Evolutionary conservation across 2,888 invertebrate species (phyloP).

Genomic region (Eubasilissa splendida): DNA sequence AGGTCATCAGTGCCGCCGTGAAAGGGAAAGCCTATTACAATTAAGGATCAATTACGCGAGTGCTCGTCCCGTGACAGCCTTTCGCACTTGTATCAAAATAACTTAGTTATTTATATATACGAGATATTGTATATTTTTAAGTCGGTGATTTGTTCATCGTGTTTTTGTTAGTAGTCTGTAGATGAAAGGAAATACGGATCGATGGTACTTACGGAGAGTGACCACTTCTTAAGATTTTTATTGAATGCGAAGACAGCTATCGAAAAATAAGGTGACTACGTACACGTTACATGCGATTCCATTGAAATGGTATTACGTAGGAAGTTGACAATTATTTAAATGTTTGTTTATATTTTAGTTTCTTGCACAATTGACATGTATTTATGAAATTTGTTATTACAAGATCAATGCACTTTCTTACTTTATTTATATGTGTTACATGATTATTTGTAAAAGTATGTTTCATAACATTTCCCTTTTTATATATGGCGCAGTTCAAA

Average conservation of each 20-base stretch:
- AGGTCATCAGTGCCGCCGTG: slow-evolving; percentile 66
- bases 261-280: not conserved
- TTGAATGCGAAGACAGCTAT: not conserved
- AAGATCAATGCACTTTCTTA: slow-evolving; percentile 22
- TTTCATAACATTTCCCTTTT: not conserved
- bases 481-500: not conserved
- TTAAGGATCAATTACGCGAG: slow-evolving; percentile 14
- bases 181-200: not conserved
- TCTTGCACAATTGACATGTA: not conserved
- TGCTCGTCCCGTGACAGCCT: not conserved
- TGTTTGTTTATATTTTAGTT: slow-evolving; percentile 23
- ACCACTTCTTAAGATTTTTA: not conserved
- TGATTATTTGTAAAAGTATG: slow-evolving; percentile 29
- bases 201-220: not conserved
- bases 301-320: slow-evolving; percentile 2
- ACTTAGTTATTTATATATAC: slow-evolving; percentile 1
- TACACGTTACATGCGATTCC: not conserved
- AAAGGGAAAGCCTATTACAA: slow-evolving; percentile 35
- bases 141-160: not conserved
- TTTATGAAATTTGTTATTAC: not conserved
- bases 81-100: slow-evolving; percentile 8
- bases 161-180: not conserved
- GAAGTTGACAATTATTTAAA: not conserved
- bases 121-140: slow-evolving; percentile 18
- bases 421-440: slow-evolving; percentile 13